Conservation (phyloP, 1,140 invertebrate species). For the Euwallacea similis region DNA sequence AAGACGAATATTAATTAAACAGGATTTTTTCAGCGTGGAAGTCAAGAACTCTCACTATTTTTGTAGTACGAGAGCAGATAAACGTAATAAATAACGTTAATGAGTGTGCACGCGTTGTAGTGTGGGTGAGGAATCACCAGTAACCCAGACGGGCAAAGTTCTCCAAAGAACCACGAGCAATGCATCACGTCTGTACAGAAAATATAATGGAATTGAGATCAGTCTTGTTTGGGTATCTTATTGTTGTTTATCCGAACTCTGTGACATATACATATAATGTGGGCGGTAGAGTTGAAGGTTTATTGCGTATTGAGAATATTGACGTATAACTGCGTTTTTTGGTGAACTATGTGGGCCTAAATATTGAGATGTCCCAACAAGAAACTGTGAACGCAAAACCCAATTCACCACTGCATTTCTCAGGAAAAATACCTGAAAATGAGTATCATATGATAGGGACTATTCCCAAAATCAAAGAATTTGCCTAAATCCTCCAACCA, state of each 20-base stretch:
- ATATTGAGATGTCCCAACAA: too few species aligned
- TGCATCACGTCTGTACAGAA: slow-evolving; percentile 9
- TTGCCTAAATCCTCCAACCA: too few species aligned
- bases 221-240: not conserved
- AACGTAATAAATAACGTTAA: slow-evolving; percentile 12
- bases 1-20: not conserved
- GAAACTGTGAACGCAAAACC: too few species aligned
- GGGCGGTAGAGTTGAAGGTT: slow-evolving; percentile 6
- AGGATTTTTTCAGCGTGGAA: not conserved
- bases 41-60: slow-evolving; percentile 1
- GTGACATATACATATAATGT: not conserved
- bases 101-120: slow-evolving; percentile 18
- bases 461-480: too few species aligned
- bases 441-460: too few species aligned
- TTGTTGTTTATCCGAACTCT: too few species aligned
- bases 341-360: too few species aligned
- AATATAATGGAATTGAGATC: not conserved
- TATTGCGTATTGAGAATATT: not conserved
- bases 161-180: slow-evolving; percentile 14
- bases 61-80: not conserved
- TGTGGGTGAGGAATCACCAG: slow-evolving; percentile 25
- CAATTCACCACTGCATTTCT: too few species aligned
- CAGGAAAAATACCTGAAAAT: too few species aligned
- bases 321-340: too few species aligned
- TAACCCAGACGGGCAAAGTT: slow-evolving; percentile 25